Conservation (phyloP, 2,888 invertebrate genomes). For the Tenthredo amoena region DNA sequence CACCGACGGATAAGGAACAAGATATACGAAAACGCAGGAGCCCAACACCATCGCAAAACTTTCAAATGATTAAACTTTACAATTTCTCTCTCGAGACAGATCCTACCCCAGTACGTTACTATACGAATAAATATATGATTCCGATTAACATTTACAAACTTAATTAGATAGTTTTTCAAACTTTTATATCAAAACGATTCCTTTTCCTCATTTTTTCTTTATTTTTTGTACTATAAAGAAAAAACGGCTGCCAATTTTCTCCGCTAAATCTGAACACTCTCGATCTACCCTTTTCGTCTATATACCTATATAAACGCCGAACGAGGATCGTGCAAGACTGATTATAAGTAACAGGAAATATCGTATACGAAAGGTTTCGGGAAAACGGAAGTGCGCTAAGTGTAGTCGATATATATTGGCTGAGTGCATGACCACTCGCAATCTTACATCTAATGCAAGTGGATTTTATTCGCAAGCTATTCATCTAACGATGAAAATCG, state of each 20-base stretch:
- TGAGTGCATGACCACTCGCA: constrained; percentile 7
- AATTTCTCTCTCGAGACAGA: constrained; percentile 29
- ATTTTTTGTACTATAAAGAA: not conserved
- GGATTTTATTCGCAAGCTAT: not conserved
- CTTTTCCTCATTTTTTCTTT: not conserved
- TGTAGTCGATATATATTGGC: constrained; percentile 16
- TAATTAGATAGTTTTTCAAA: not conserved
- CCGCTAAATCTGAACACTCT: not conserved
- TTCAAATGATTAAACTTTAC: constrained; percentile 31
- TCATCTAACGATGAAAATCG: not conserved
- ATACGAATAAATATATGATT: constrained; percentile 35
- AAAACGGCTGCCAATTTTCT: not conserved
- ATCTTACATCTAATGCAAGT: not conserved
- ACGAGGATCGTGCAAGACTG: not conserved
- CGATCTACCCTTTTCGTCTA: not conserved
- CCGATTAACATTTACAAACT: not conserved
- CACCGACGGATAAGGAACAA: not conserved
- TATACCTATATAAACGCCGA: not conserved
- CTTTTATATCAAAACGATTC: not conserved
- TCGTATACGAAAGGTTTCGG: not conserved
- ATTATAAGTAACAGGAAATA: not conserved
- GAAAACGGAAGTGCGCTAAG: constrained; percentile 38
- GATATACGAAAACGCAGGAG: constrained; percentile 13
- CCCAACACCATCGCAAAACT: not conserved
- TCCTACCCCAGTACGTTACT: not conserved